Evolutionary conservation across 1,140 invertebrate genomes (phyloP).

Genomic region (Penaeus indicus): DNA sequence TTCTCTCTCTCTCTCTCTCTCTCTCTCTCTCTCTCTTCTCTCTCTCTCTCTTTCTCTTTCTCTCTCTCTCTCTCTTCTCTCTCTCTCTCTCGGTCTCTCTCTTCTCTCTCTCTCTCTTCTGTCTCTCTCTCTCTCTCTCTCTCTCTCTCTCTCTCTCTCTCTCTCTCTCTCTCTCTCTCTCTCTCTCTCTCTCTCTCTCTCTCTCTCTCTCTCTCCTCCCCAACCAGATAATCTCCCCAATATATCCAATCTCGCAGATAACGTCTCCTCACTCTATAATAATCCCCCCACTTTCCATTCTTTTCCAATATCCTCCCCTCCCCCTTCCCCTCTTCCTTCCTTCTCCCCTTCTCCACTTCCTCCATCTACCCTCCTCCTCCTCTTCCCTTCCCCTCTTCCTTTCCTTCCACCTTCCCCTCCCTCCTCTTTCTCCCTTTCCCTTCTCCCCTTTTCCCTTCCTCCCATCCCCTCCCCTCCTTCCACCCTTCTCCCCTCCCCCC

Average conservation of each 20-base stretch:
- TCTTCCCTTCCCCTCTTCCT: not conserved
- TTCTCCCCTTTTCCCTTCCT: not conserved
- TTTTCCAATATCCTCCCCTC: not conserved
- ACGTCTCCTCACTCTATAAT: not conserved
- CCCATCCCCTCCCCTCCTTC: not conserved
- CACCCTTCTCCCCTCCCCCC: not conserved
- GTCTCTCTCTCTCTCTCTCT: no score
- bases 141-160: no score
- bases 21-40: not conserved
- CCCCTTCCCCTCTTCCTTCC: not conserved
- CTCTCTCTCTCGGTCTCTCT: not conserved
- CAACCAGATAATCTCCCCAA: conserved; percentile 1
- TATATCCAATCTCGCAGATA: not conserved
- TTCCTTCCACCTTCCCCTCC: not conserved
- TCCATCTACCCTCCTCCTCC: not conserved
- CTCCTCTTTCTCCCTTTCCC: not conserved
- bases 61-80: not conserved
- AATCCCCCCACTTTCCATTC: not conserved
- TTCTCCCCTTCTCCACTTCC: no score
- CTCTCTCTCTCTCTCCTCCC: not conserved
- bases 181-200: not conserved
- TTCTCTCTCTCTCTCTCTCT: not conserved
- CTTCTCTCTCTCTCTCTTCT: not conserved
- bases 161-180: no score
- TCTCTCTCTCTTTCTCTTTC: not conserved